Base-by-base conservation (phyloP, 2,888 invertebrate genomes). In the Steinernema carpocapsae region DNA sequence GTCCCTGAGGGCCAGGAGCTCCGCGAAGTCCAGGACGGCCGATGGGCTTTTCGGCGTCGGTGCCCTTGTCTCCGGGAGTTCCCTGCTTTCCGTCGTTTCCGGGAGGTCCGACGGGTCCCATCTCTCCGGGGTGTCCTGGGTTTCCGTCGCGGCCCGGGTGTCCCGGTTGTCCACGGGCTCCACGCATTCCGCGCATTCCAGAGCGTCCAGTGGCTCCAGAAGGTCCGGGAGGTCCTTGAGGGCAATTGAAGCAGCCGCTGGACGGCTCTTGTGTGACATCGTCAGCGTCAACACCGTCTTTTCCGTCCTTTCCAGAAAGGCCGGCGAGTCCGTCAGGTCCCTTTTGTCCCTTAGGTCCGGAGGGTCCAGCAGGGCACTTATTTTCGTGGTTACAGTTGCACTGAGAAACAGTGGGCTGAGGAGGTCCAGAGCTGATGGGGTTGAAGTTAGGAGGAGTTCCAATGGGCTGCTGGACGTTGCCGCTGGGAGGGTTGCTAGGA, bases 281-380 rank as follows among this genome's bases (percentile, higher is more conserved):
- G 22, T 83, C 83, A 24, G 85, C 85, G 51, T 84, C 80, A 48
- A 78, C 77, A 72, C 84, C 85, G 72, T 84, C 82, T 59, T 78
- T 74, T 42, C 79, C 79, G 73, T 76, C 70, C 22, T 74, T 74
- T 48, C 83, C 84, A 45, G 80, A 78, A 32, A 81, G 74, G 72
- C 85, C 85, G 56, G 83, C 80, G 17, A 79, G 76, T 42, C 85
- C 85, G 73, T 45, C 64, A n/a, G 70, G 73, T 24, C 77, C 77
- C 32, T 71, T 10, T 17, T 64, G 32, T 14, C 78, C 76, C 19
- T 24, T 42, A 1, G 64, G 64, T 78, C 84, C 84, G 56, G 79
- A 76, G 43, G 83, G 80, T 71, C 84, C 85, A 29, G 83, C 78
- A 71, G 85, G 83, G 78, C 85, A 85, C 37, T 75, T 78, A 77